Evolutionary conservation across 1,140 invertebrate species (phyloP).

Genomic region (Zeugodacus cucurbitae): DNA sequence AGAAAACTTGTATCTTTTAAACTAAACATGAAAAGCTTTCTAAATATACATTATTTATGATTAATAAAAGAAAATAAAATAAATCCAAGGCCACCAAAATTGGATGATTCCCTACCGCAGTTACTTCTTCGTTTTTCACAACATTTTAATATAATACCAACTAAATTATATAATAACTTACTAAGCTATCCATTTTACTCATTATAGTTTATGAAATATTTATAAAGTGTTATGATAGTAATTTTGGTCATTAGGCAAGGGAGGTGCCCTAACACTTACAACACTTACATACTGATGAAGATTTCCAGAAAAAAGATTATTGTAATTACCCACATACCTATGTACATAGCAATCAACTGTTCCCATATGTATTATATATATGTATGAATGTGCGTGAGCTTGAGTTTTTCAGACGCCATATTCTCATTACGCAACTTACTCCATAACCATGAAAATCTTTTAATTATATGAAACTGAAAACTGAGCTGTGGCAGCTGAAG

Average conservation of each 20-base stretch:
- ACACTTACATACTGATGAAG: not conserved
- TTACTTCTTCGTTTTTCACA: too few species aligned
- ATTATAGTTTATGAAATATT: not conserved
- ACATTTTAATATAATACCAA: too few species aligned
- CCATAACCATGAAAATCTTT: constrained; percentile 6
- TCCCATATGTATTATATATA: too few species aligned
- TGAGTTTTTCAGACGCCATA: not conserved
- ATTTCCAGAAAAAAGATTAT: not conserved
- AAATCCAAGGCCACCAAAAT: too few species aligned
- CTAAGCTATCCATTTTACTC: not conserved
- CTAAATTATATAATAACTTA: too few species aligned
- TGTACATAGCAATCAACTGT: not conserved
- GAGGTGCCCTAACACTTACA: not conserved
- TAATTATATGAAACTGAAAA: not conserved
- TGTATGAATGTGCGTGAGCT: not conserved
- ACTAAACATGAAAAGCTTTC: too few species aligned
- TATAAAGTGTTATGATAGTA: not conserved
- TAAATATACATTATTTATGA: too few species aligned
- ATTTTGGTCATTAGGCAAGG: not conserved
- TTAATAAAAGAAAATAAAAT: too few species aligned
- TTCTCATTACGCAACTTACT: constrained; percentile 17
- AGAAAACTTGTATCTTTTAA: too few species aligned
- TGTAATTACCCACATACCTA: not conserved
- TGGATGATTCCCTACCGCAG: too few species aligned
- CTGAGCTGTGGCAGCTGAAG: not conserved